Base-by-base conservation (phyloP, 2,888 invertebrate species). In the Dromius quadrimaculatus region DNA sequence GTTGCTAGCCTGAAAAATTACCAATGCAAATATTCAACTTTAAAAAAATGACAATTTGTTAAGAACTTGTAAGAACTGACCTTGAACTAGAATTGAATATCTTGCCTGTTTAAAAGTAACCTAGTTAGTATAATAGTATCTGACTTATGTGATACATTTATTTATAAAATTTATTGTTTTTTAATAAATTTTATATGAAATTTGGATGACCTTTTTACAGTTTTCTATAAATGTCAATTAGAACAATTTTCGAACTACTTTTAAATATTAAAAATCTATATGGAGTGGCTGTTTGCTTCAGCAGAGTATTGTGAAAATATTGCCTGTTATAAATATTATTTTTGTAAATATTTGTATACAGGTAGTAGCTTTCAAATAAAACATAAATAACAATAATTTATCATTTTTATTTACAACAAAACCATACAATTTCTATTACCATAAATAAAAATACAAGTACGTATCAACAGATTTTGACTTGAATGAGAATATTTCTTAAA, bases 331-430 rank as follows among this genome's bases (percentile, higher is more conserved):
- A 22, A 57, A 23, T 13, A 22, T 47, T 47, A 19, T 47, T 23
- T 47, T 47, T 41, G 13, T 43, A 22, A 32, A 54, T 54, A 28
- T 28, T 54, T 54, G 50, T 54, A 50, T 47, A 20, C 54, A 57
- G 66, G 54, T 43, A 23, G 57, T 66, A 54, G 66, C 66, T 66
- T 66, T 66, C 57, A 66, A 64, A 54, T 66, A 66, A 66, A 66
- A 2, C 15, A 57, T 54, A 54, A 57, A 54, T 13, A 66, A 54
- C 23, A n/a, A n/a, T n/a, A 20, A 66, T 66, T 63, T 41, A 19
- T 28, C 28, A 28, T 34, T 63, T 9, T 54, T 54, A 54, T 54
- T 54, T 54, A 54, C 50, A 54, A 54, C 50, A 54, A 54, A 54
- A 54, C 13, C 50, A 54, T 54, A 54, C 50, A 54, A 54, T 15